Conservation (phyloP, 2,113 vertebrate species). For the Gorsachius goisagi region DNA sequence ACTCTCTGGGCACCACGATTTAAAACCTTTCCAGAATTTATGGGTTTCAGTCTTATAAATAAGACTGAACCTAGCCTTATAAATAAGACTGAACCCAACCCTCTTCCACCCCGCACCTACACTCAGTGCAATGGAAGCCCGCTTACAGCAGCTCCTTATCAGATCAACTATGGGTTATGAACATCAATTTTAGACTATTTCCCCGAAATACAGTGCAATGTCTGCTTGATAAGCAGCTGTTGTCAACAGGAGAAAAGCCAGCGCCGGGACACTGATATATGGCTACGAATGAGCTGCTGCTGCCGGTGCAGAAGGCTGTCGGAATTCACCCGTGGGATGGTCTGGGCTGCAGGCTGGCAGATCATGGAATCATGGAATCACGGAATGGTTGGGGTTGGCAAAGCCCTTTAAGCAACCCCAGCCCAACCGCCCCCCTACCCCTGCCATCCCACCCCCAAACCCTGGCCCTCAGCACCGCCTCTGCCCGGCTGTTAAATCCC, state of each 20-base stretch:
- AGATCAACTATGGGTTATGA: not conserved
- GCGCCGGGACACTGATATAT: not conserved
- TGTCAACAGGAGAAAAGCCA: not conserved
- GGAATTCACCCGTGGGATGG: not conserved
- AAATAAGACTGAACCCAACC: not conserved
- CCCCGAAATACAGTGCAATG: not conserved
- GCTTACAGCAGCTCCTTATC: not conserved
- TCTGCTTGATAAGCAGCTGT: constrained; percentile 30
- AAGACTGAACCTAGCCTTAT: not conserved
- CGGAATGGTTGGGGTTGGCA: too few species aligned
- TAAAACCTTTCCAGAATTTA: not conserved
- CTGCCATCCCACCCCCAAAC: too few species aligned
- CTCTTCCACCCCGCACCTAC: not conserved
- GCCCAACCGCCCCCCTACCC: too few species aligned
- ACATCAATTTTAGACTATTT: constrained; percentile 3
- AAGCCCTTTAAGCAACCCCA: too few species aligned
- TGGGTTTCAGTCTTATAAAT: not conserved
- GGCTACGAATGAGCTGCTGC: not conserved
- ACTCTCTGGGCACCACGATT: not conserved
- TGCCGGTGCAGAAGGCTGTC: not conserved
- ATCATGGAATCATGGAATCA: too few species aligned
- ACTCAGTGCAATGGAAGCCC: not conserved
- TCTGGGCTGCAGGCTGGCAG: not conserved
- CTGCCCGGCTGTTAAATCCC: too few species aligned
- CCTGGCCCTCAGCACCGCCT: too few species aligned